Evolutionary conservation across 2,888 invertebrate genomes (phyloP).

Genomic region (Malachius bipustulatus): DNA sequence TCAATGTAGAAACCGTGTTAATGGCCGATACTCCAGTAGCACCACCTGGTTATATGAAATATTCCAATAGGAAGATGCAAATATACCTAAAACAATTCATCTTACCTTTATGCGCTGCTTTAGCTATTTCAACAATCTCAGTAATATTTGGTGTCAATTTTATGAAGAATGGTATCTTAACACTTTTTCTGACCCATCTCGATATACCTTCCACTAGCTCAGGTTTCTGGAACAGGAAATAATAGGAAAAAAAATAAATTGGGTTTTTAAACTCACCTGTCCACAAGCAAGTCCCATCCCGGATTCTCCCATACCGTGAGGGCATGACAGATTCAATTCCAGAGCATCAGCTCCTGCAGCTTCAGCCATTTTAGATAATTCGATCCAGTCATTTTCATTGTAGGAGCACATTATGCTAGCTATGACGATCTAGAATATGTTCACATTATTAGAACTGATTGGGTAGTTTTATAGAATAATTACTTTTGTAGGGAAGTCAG

Average conservation of each 20-base stretch:
- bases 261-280: no score
- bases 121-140: conserved; percentile 78
- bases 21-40: conserved; percentile 95
- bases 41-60: conserved; percentile 47
- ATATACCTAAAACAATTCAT: no score
- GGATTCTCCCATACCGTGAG: conserved; percentile 97
- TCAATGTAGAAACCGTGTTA: conserved; percentile 92
- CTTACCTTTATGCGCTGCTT: conserved; percentile 75
- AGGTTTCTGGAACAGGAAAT: conserved; percentile 63
- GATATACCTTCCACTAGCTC: conserved; percentile 80
- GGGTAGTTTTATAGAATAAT: not conserved
- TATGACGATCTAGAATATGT: conserved; percentile 58
- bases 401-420: conserved; percentile 94
- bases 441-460: not conserved
- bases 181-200: conserved; percentile 73
- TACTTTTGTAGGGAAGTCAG: conserved; percentile 83
- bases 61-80: not conserved
- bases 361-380: conserved; percentile 65
- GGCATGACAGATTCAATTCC: conserved; percentile 93
- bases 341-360: conserved; percentile 84
- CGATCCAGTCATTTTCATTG: conserved; percentile 78
- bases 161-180: conserved; percentile 91
- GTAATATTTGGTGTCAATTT: conserved; percentile 98
- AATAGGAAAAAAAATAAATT: no score
- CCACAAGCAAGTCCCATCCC: conserved; percentile 99